Evolutionary conservation across 2,888 invertebrate genomes (phyloP).

Genomic region (Itoplectis maculator): DNA sequence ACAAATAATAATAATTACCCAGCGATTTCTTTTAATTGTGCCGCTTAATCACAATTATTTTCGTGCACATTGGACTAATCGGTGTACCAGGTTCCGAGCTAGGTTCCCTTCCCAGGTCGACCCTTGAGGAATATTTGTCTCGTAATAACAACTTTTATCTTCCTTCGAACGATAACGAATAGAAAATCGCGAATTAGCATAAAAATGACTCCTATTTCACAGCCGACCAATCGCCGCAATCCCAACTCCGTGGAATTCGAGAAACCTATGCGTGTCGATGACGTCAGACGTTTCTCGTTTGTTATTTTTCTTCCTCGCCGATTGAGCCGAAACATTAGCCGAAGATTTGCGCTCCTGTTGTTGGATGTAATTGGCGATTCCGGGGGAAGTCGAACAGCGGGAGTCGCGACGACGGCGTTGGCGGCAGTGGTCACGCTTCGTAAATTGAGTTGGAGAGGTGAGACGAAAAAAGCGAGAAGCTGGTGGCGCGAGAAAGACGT

Average conservation of each 20-base stretch:
- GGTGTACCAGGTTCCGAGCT: no score
- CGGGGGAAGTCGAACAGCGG: not conserved
- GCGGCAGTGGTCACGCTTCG: conserved; percentile 40
- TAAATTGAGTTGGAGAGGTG: conserved; percentile 44
- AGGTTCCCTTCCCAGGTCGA: no score
- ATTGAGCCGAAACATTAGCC: not conserved
- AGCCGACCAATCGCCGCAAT: no score
- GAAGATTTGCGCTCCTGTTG: not conserved
- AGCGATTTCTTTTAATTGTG: not conserved
- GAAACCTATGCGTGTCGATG: conserved; percentile 4
- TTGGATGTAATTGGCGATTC: conserved; percentile 13
- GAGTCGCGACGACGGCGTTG: not conserved
- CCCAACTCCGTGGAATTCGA: not conserved
- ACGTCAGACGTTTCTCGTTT: not conserved
- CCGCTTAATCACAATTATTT: not conserved
- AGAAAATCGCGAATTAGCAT: no score
- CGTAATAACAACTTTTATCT: no score
- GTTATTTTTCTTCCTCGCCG: not conserved
- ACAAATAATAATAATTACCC: not conserved
- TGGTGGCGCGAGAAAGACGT: not conserved
- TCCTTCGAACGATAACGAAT: no score
- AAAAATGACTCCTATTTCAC: no score
- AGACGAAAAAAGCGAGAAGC: conserved; percentile 16
- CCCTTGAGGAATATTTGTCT: no score
- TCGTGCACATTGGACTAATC: not conserved